These are phyloP conservation scores for Suillia variegata DNA, from an alignment of 2,888 invertebrate genomes.

Conservation along the genomic window DNA sequence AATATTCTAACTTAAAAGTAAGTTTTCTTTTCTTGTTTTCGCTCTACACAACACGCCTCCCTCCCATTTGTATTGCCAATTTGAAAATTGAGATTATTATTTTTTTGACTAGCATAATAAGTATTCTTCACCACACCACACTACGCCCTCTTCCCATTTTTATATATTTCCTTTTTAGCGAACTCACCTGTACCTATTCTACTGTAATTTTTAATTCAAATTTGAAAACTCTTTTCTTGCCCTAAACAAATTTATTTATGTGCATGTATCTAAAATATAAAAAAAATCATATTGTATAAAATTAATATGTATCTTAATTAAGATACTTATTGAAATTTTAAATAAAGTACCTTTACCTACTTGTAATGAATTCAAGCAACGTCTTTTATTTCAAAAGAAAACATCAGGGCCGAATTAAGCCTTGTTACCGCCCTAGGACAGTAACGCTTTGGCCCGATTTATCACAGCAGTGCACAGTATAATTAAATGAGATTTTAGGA, in stretches of 20 bases:
- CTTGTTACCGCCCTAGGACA: too few species aligned
- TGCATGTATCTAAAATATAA: neutral
- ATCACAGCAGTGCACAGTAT: too few species aligned
- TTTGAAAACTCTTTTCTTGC: too few species aligned
- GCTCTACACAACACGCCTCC: constrained; percentile 18
- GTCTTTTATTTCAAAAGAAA: too few species aligned
- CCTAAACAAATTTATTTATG: too few species aligned
- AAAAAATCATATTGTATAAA: constrained; percentile 49
- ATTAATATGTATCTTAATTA: constrained; percentile 51
- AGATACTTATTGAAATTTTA: constrained; percentile 55
- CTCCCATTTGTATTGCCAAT: neutral
- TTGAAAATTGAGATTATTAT: constrained; percentile 42
- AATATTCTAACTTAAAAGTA: constrained; percentile 43
- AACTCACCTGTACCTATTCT: too few species aligned
- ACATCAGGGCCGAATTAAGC: too few species aligned
- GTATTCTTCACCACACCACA: constrained; percentile 11
- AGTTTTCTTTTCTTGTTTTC: constrained; percentile 26
- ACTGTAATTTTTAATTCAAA: too few species aligned
- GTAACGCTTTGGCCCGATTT: too few species aligned
- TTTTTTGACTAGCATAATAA: constrained; percentile 1
- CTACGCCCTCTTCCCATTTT: constrained; percentile 26
- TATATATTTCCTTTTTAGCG: too few species aligned
- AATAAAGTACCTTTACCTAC: constrained; percentile 50
- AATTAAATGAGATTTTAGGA: too few species aligned
- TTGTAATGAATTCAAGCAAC: constrained; percentile 19